Conservation (phyloP, 1,140 invertebrate species). For the Heliconius hewitsoni region DNA sequence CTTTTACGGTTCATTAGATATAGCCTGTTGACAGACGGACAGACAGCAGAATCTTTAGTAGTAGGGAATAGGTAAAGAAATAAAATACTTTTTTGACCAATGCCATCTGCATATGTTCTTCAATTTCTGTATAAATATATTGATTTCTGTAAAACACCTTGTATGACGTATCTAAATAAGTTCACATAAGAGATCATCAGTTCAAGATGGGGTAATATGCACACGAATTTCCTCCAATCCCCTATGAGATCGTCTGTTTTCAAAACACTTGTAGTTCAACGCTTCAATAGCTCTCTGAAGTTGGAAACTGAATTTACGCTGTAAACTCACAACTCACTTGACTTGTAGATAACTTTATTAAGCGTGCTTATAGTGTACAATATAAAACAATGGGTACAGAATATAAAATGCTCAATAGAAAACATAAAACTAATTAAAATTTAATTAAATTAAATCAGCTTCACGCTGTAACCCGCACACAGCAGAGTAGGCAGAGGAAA, state of each 20-base stretch:
- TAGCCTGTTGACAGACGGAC: no score
- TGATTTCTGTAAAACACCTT: no score
- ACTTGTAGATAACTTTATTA: slow-evolving; percentile 17
- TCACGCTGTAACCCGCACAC: no score
- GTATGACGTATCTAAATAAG: background rate
- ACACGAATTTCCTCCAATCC: slow-evolving; percentile 13
- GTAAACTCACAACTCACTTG: slow-evolving; percentile 18
- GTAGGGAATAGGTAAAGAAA: background rate
- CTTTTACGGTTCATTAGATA: no score
- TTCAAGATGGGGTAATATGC: background rate
- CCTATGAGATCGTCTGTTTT: slow-evolving; percentile 25
- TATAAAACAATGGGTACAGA: background rate
- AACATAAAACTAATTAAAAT: background rate
- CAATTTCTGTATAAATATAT: background rate
- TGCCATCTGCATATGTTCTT: background rate
- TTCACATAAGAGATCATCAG: background rate
- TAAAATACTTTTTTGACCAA: background rate
- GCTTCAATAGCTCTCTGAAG: slow-evolving; percentile 29
- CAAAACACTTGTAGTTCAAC: slow-evolving; percentile 29
- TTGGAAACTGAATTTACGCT: slow-evolving; percentile 29
- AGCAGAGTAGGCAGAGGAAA: no score
- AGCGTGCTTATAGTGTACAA: slow-evolving; percentile 3
- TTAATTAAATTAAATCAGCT: no score
- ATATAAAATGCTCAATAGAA: background rate
- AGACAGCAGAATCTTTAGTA: no score